Evolutionary conservation across 2,888 invertebrate species (phyloP).

Genomic region (Troides helena): DNA sequence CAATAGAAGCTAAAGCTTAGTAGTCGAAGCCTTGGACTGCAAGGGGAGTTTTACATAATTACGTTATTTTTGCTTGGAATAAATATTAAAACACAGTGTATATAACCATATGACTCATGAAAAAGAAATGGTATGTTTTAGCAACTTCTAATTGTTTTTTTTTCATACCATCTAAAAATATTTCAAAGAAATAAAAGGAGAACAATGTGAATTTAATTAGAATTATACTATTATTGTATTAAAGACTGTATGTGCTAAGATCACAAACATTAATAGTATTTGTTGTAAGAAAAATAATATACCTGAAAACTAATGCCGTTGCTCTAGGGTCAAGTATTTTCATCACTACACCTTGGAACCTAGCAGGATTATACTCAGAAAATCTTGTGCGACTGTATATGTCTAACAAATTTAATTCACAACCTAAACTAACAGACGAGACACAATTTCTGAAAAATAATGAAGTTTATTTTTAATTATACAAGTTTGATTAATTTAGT

Average conservation of each 20-base stretch:
- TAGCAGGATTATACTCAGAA: conserved; percentile 90
- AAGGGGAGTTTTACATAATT: too few relatives aligned
- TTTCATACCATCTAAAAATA: too few relatives aligned
- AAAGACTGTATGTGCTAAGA: background rate
- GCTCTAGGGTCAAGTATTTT: conserved; percentile 88
- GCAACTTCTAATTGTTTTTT: background rate
- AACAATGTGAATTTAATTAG: background rate
- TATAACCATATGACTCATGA: too few relatives aligned
- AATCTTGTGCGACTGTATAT: conserved; percentile 90
- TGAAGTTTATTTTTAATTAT: background rate
- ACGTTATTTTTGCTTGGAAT: too few relatives aligned
- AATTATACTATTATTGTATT: background rate
- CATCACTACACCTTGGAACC: conserved; percentile 92
- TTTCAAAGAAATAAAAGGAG: background rate
- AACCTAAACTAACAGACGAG: conserved; percentile 87
- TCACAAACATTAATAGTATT: background rate
- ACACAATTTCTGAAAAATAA: conserved; percentile 86
- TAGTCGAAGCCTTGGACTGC: too few relatives aligned
- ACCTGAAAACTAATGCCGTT: conserved; percentile 84
- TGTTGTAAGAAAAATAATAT: conserved; percentile 3
- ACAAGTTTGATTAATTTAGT: background rate
- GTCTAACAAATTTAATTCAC: conserved; percentile 85
- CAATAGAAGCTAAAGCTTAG: too few relatives aligned
- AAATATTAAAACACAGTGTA: too few relatives aligned
- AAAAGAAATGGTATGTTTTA: background rate